Evolutionary conservation across 1,140 invertebrate genomes (phyloP).

Genomic region (Scaptomyza hsui): DNA sequence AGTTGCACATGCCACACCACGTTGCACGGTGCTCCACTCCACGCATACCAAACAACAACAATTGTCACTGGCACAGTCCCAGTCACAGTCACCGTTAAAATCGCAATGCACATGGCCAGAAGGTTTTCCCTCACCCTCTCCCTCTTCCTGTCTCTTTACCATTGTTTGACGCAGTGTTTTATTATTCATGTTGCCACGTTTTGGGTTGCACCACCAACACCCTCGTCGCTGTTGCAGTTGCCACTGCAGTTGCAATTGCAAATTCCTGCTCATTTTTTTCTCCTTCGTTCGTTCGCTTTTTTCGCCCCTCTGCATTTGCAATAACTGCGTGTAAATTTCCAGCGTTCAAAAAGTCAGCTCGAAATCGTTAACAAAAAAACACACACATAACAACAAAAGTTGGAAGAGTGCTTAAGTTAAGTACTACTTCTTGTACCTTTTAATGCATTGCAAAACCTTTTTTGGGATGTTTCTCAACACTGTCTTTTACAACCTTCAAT

Average conservation of each 20-base stretch:
- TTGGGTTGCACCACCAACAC: not conserved
- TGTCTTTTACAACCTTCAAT: not conserved
- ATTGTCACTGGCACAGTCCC: too few relatives aligned
- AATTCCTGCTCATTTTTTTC: conserved; percentile 20
- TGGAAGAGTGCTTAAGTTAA: too few relatives aligned
- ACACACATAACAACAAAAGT: conserved; percentile 38
- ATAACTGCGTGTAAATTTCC: conserved; percentile 74
- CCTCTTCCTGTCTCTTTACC: conserved; percentile 31
- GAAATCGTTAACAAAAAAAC: conserved; percentile 31
- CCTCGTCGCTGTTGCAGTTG: conserved; percentile 21
- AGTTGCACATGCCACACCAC: conserved; percentile 9
- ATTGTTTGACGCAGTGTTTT: conserved; percentile 57
- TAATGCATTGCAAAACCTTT: too few relatives aligned
- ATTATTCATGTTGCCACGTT: conserved; percentile 65
- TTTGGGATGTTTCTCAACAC: not conserved
- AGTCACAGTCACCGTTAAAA: conserved; percentile 32
- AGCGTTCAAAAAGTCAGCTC: conserved; percentile 43
- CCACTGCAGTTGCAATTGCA: conserved; percentile 39
- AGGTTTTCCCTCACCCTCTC: not conserved
- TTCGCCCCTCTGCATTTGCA: conserved; percentile 58
- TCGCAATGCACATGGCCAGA: conserved; percentile 13
- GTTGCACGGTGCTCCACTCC: conserved; percentile 31
- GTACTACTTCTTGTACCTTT: not conserved
- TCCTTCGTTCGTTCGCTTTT: not conserved
- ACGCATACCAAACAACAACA: conserved; percentile 30